Base-by-base conservation (phyloP, 2,888 invertebrate species). In the Yponomeuta malinellus region DNA sequence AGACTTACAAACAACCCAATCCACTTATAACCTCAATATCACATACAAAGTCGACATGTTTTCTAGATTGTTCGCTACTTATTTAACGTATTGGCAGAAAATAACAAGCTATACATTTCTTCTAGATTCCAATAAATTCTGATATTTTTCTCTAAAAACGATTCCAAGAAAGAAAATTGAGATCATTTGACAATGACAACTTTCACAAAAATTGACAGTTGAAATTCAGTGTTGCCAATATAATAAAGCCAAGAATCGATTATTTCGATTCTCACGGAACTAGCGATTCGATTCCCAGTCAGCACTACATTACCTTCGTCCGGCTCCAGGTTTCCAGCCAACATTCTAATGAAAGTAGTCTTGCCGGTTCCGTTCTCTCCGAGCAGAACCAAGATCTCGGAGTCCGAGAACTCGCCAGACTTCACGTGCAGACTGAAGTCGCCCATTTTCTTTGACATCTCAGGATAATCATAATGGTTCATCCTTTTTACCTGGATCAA, bases 311-410 rank as follows among this genome's bases (percentile, higher is more conserved):
- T 90, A 85, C 94, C 94, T 76, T 93, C 96, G 92, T 99, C 99
- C 1, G 99, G 97, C 77, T 96, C 94, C 81, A 99, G 93, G 83
- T 98, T 97, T 70, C 99, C 99, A 78, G 99, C 99, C 82, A 99
- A 93, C 97, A 99, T 98, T 80, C 98, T 94, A 81, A 99, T 99
- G 84, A 99, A 98, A 9, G 99, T 99, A 0, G 99, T 99, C 91
- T 99, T 99, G 68, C 99, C 99, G 37, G 99, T 99, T 74, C 99
- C 99, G 86, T 99, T 99, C 87, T 99, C 99, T 64, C 97, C 97
- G 73, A 99, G 94, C 83, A 99, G 93, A 10, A 99, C 99, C 80
- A 99, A 94, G 86, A 99, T 99, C 91, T 99, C 99, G 0, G 99
- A 99, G 89, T 99, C 99, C 15, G 99, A 99, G 88, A 99, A 99